A percentile compares a stretch with the other conserved stretches of the same genome.
These are phyloP conservation scores for Cephalotes varians DNA, from an alignment of 2,888 invertebrate genomes.

Conservation along the genomic window DNA sequence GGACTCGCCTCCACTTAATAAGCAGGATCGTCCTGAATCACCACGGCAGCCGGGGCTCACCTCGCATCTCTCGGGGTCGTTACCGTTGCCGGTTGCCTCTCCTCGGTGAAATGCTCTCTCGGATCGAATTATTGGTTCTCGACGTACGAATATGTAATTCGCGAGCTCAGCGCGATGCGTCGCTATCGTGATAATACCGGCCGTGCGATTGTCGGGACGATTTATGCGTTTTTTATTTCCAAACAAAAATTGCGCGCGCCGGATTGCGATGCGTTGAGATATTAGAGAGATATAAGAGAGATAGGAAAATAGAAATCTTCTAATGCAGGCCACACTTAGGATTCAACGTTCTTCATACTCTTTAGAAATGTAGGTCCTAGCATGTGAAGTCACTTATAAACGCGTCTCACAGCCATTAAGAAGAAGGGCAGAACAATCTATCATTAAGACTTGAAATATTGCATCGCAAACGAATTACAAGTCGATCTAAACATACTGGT, in stretches of 20 bases:
- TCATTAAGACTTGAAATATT: conserved; percentile 42
- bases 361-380: background rate
- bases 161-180: background rate
- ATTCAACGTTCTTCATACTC: background rate
- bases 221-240: conserved; percentile 12
- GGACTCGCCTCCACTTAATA: conserved; percentile 85
- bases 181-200: conserved; percentile 2
- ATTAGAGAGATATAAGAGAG: conserved; percentile 9
- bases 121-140: conserved; percentile 70
- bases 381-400: conserved; percentile 21
- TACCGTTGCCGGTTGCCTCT: conserved; percentile 64
- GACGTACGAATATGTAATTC: conserved; percentile 61
- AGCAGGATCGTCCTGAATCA: conserved; percentile 84
- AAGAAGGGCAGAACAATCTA: conserved; percentile 31
- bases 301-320: background rate
- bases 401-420: conserved; percentile 25
- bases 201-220: background rate
- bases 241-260: background rate
- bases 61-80: conserved; percentile 66
- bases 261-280: background rate
- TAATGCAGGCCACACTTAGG: background rate
- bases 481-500: conserved; percentile 30
- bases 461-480: conserved; percentile 32
- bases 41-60: conserved; percentile 78
- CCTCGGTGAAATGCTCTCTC: conserved; percentile 60